Percentiles rank a stretch among this genome's conserved stretches.
phyloP scores from a whole-genome alignment of 2,888 invertebrate species.

The Strigamia transsilvanica region DNA sequence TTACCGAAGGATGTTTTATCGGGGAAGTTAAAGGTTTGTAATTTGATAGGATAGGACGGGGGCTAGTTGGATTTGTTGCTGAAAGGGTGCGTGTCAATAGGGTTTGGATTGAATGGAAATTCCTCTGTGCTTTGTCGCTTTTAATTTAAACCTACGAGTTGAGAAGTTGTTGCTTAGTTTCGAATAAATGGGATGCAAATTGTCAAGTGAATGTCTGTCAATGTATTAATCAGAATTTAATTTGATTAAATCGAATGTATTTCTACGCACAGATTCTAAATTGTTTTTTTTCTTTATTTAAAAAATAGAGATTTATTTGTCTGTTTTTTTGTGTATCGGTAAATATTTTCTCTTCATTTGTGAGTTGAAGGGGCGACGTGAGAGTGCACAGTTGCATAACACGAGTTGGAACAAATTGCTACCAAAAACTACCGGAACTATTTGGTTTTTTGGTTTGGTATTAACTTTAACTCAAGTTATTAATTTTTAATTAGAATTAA shows the following conservation, averaged over 20 bases:
- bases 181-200: not conserved
- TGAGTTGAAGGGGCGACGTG: too few species aligned
- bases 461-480: not conserved
- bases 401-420: too few species aligned
- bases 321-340: too few species aligned
- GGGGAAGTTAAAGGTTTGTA: slow-evolving; percentile 26
- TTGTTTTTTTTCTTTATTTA: not conserved
- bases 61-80: not conserved
- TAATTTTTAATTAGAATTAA: not conserved
- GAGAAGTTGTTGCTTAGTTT: not conserved
- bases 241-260: too few species aligned
- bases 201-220: not conserved
- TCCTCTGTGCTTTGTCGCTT: not conserved
- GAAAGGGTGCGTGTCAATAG: slow-evolving; percentile 29
- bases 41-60: not conserved
- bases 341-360: too few species aligned
- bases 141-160: not conserved
- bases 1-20: slow-evolving; percentile 28
- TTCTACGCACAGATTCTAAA: too few species aligned
- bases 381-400: too few species aligned
- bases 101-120: slow-evolving; percentile 19
- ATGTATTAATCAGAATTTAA: too few species aligned
- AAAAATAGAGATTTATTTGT: too few species aligned
- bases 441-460: not conserved
- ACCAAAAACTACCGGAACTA: not conserved